Evolutionary conservation across 2,797 vertebrate genomes (phyloP).

Genomic region (Tragelaphus eurycerus): DNA sequence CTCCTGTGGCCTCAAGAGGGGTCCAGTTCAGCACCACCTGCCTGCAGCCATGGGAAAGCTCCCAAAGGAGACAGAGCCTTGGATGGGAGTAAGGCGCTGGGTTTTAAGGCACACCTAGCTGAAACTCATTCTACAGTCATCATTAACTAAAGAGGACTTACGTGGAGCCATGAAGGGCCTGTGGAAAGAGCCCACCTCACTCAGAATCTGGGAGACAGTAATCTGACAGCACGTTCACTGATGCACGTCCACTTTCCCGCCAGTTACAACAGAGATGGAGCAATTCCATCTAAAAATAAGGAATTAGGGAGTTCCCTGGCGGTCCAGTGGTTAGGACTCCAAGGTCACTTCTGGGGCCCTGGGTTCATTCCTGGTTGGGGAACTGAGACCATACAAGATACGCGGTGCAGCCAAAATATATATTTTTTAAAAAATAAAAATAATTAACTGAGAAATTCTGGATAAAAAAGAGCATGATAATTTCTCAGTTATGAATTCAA

Average conservation of each 20-base stretch:
- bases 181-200: neutral
- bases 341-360: neutral
- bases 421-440: neutral
- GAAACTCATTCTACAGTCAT: neutral
- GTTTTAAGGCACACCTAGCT: neutral
- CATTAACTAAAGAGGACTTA: neutral
- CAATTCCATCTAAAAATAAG: neutral
- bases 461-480: neutral
- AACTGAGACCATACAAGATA: neutral
- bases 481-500: neutral
- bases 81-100: neutral
- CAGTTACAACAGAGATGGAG: neutral
- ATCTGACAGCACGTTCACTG: neutral
- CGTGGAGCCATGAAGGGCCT: neutral
- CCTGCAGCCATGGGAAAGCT: neutral
- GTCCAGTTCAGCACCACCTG: too few species aligned
- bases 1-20: too few species aligned
- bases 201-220: neutral
- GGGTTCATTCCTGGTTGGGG: neutral
- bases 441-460: neutral
- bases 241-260: neutral
- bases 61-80: neutral
- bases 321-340: neutral
- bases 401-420: accelerated
- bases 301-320: neutral